Evolutionary conservation across 1,140 invertebrate genomes (phyloP), one percentile per base, ranked within the genome.

Genomic region (Sitobion miscanthi): DNA sequence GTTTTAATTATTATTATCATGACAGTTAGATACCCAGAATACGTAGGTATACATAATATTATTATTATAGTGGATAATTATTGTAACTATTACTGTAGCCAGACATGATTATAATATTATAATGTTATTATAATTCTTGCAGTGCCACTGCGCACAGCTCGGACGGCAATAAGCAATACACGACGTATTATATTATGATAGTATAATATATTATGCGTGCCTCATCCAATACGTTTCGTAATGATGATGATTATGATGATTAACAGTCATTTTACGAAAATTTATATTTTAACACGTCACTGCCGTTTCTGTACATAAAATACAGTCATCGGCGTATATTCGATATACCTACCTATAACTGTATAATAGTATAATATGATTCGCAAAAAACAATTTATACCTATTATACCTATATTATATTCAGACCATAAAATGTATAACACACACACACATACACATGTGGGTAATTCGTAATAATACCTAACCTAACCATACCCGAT

Each of bases 1-100:
- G 87, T 57, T 89, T 89, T 89, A 89, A 89, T 89, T 89, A 57
- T 54, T 88, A 88, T 88, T 52, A n/a, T 45, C 38, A 42, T 83
- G 38, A 30, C 62, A 62, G 57, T 62, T 62, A 38, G 38, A 2
- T 38, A 62, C 57, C 57, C 9, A 62, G 23, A 62, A 62, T 25
- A 57, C 21, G 9, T 62, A 69, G 30, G 25, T 69, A 69, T 69
- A n/a, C 62, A 69, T n/a, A 69, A 69, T 69, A 30, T 69, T 69
- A 14, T n/a, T 69, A 30, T n/a, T 69, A 69, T n/a, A 77, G 14
- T 77, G 62, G 17, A n/a, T 77, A 62, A 30, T 62, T 62, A 77
- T 54, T 21, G n/a, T 77, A 54, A 21, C 20, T 54, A 77, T 35
- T 77, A 77, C n/a, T 35, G 0, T 6, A 77, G 1, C 62, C n/a